Percentiles rank a stretch among this genome's conserved stretches.
Conservation (phyloP, 2,797 vertebrate species). For the Alcedo quadribrachys region DNA sequence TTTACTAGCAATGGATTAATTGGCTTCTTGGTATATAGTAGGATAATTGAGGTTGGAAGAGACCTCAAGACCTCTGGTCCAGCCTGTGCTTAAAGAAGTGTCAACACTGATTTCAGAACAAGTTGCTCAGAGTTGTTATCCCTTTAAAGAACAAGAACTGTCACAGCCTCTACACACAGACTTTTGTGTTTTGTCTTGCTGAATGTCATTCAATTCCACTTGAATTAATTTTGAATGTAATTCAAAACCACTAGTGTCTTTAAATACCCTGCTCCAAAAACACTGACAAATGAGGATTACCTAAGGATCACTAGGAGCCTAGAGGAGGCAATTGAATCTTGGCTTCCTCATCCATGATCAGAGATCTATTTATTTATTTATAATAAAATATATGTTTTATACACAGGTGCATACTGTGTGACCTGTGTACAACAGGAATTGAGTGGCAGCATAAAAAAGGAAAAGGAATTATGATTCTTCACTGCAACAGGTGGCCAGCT, state of each 20-base stretch:
- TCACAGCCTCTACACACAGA: neutral
- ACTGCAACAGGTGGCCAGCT: neutral
- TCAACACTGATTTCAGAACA: neutral
- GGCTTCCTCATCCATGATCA: neutral
- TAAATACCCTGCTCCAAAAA: neutral
- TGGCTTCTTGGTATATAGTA: neutral
- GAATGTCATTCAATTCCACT: neutral
- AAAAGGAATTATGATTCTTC: neutral
- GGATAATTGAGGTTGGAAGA: neutral
- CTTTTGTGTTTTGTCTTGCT: neutral
- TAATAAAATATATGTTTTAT: too few species aligned
- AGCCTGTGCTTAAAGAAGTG: neutral
- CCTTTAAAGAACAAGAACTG: neutral
- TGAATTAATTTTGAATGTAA: too few species aligned
- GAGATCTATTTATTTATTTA: neutral
- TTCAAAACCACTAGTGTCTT: neutral
- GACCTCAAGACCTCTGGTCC: neutral
- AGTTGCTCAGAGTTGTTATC: neutral
- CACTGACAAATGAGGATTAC: neutral
- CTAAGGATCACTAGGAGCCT: neutral
- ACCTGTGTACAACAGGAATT: neutral
- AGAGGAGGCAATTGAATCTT: neutral
- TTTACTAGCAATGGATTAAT: neutral
- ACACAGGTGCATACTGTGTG: too few species aligned
- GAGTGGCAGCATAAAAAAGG: neutral